These are phyloP conservation scores for Agrilus mali DNA, from an alignment of 2,888 invertebrate genomes.

Conservation along the genomic window DNA sequence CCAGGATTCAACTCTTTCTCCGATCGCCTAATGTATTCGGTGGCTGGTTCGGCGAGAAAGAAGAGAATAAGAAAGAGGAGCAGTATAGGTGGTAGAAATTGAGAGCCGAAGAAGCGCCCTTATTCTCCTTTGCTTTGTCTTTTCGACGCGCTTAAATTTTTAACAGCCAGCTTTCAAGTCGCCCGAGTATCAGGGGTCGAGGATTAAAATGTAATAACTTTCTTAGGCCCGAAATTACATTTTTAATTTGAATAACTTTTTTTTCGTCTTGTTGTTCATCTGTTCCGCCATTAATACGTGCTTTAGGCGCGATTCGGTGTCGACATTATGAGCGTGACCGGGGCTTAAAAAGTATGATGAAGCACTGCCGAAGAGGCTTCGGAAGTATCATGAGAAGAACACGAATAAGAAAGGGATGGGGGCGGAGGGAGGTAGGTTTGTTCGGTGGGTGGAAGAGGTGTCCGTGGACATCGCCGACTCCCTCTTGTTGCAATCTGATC, in stretches of 20 bases:
- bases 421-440: slow-evolving; percentile 12
- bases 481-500: slow-evolving; percentile 34
- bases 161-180: slow-evolving; percentile 33
- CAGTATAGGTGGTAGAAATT: slow-evolving; percentile 13
- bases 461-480: slow-evolving; percentile 12
- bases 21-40: slow-evolving; percentile 34
- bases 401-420: too few species aligned
- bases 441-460: slow-evolving; percentile 22
- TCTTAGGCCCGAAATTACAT: slow-evolving; percentile 43
- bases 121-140: slow-evolving; percentile 33
- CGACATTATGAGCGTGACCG: slow-evolving; percentile 44
- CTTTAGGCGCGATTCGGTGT: slow-evolving; percentile 32
- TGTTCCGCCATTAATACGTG: neutral
- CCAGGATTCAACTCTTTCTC: slow-evolving; percentile 33
- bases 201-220: slow-evolving; percentile 40
- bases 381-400: too few species aligned
- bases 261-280: slow-evolving; percentile 50
- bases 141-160: slow-evolving; percentile 36
- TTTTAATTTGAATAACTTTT: slow-evolving; percentile 63
- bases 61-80: slow-evolving; percentile 10
- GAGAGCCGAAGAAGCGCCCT: slow-evolving; percentile 23
- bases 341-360: slow-evolving; percentile 63
- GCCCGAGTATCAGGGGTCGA: slow-evolving; percentile 28
- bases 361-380: slow-evolving; percentile 4
- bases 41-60: slow-evolving; percentile 10